Conservation (phyloP, 2,888 invertebrate genomes). For the Eupithecia vulgata region DNA sequence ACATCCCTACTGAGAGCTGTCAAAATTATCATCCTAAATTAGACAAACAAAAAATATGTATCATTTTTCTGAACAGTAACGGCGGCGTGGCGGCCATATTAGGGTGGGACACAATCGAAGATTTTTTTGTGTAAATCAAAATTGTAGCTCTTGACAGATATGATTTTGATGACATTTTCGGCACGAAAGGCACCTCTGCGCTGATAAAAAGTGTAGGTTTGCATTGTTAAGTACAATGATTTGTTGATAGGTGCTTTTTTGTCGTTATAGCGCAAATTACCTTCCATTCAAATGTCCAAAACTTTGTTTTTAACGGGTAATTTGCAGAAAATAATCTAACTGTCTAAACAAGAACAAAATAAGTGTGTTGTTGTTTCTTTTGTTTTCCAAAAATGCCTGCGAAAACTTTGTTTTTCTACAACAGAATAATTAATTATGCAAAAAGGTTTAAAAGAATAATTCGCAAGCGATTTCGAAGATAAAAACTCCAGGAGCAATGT, state of each 20-base stretch:
- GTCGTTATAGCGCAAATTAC: background rate
- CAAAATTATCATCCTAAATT: no score
- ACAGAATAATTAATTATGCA: slow-evolving; percentile 10
- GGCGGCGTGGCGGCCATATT: no score
- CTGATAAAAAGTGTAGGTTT: no score
- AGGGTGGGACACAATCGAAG: no score
- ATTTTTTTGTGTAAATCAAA: no score
- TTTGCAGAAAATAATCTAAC: background rate
- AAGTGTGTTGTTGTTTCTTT: background rate
- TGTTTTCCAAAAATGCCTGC: background rate
- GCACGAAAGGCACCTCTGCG: no score
- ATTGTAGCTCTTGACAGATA: no score
- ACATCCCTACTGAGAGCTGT: no score
- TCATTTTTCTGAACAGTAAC: no score
- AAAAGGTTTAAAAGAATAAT: slow-evolving; percentile 2
- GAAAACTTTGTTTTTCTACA: slow-evolving; percentile 2
- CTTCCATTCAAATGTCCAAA: background rate
- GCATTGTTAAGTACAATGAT: background rate
- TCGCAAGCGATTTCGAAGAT: slow-evolving; percentile 5
- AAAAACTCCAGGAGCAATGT: slow-evolving; percentile 1
- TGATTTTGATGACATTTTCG: no score
- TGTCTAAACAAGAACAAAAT: background rate
- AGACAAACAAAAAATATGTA: no score
- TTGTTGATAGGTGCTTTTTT: slow-evolving; percentile 5
- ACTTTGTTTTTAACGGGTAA: background rate